These are phyloP conservation scores for Plebejus argus DNA, from an alignment of 2,888 invertebrate genomes.

Conservation along the genomic window DNA sequence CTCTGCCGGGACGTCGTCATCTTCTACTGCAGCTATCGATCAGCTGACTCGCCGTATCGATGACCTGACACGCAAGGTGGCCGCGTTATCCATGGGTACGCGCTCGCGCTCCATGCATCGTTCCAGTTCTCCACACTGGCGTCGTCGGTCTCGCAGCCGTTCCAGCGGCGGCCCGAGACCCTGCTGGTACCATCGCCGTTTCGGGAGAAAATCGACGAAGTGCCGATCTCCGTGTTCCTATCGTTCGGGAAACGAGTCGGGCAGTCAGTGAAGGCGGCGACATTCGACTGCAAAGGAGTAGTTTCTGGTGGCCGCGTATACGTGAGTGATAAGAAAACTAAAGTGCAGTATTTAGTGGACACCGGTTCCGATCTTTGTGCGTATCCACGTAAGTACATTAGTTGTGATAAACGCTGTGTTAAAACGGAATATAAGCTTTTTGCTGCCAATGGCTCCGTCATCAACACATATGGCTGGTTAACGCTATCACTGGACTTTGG, in stretches of 20 bases:
- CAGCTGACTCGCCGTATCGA: constrained; percentile 25
- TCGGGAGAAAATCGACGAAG: constrained; percentile 38
- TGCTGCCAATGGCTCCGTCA: constrained; percentile 50
- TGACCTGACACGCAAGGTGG: constrained; percentile 30
- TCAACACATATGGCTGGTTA: constrained; percentile 41
- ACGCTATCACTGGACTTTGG: constrained; percentile 37
- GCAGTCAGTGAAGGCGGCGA: constrained; percentile 47
- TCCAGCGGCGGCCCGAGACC: constrained; percentile 31
- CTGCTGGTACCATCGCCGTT: constrained; percentile 42
- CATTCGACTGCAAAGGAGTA: constrained; percentile 41
- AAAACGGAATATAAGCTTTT: constrained; percentile 44
- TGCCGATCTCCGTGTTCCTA: constrained; percentile 43
- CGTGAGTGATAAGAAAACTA: constrained; percentile 43
- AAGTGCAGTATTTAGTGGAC: constrained; percentile 39
- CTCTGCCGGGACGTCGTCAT: not conserved
- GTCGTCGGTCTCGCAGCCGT: constrained; percentile 31
- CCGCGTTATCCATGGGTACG: not conserved
- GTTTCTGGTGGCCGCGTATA: constrained; percentile 43
- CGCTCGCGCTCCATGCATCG: constrained; percentile 17
- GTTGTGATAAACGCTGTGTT: constrained; percentile 17
- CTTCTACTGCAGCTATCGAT: not conserved
- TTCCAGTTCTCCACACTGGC: constrained; percentile 23
- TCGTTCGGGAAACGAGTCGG: constrained; percentile 41
- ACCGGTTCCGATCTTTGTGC: constrained; percentile 34
- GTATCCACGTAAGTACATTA: constrained; percentile 34